phyloP scores from a whole-genome alignment of 2,797 vertebrate species.

The Lacerta viridis region DNA sequence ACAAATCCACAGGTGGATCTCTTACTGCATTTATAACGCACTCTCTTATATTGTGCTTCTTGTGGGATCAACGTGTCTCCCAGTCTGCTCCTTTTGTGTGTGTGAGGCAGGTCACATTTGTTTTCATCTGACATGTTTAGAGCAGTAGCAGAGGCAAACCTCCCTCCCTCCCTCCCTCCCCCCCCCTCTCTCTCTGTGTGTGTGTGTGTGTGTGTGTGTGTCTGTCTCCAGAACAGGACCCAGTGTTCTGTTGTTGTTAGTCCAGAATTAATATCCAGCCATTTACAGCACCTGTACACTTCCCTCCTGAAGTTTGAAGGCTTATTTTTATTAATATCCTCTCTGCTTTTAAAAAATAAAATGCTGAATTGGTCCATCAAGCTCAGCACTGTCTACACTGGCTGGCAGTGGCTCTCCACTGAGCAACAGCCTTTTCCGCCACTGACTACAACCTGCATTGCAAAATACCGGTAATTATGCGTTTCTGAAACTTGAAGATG shows the following conservation, averaged over 20 bases:
- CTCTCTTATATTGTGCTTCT: not conserved
- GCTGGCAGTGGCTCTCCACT: no score
- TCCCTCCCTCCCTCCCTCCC: no score
- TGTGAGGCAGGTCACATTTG: not conserved
- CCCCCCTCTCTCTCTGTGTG: no score
- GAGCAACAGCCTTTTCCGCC: no score
- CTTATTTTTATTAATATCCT: not conserved
- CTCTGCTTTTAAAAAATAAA: not conserved
- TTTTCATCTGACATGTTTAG: not conserved
- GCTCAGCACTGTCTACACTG: no score
- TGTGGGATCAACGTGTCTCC: not conserved
- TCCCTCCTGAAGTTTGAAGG: not conserved
- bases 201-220: no score
- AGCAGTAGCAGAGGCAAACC: not conserved
- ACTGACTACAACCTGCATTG: no score
- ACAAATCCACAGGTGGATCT: constrained; percentile 93
- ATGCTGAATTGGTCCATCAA: no score
- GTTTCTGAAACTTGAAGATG: not conserved
- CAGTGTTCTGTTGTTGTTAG: no score
- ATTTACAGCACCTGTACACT: not conserved
- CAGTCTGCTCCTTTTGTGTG: not conserved
- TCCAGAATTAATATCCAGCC: not conserved
- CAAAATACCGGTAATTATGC: not conserved
- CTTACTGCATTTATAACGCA: not conserved
- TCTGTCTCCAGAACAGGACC: no score